Evolutionary conservation across 2,797 vertebrate species (phyloP).

Genomic region (Eulemur coronatus): DNA sequence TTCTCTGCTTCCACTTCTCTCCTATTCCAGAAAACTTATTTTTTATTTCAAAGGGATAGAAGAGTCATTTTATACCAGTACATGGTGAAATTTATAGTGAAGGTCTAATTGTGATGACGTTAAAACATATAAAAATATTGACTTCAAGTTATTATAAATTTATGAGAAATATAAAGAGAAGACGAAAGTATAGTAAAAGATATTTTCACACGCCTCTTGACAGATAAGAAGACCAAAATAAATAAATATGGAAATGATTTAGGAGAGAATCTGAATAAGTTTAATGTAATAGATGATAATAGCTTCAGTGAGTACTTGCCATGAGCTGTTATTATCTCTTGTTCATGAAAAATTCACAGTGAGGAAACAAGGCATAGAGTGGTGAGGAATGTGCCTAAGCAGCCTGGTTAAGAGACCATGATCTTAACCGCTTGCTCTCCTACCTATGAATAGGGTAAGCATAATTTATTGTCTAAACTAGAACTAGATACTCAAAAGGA

Average conservation of each 20-base stretch:
- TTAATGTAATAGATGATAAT: background rate
- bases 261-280: background rate
- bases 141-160: background rate
- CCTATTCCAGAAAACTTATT: background rate
- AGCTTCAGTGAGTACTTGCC: background rate
- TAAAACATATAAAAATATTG: background rate
- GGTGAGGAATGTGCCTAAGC: background rate
- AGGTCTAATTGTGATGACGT: background rate
- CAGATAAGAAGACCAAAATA: background rate
- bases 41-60: background rate
- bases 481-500: background rate
- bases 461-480: background rate
- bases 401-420: background rate
- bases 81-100: background rate
- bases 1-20: background rate
- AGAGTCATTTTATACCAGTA: background rate
- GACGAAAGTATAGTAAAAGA: background rate
- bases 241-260: background rate
- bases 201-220: background rate
- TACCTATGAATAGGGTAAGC: background rate
- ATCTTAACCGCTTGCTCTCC: background rate
- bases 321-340: background rate
- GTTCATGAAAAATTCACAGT: background rate
- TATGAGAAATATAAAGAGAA: background rate
- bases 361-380: background rate